Conservation (phyloP, 2,797 vertebrate genomes). For the Linurgus olivaceus region DNA sequence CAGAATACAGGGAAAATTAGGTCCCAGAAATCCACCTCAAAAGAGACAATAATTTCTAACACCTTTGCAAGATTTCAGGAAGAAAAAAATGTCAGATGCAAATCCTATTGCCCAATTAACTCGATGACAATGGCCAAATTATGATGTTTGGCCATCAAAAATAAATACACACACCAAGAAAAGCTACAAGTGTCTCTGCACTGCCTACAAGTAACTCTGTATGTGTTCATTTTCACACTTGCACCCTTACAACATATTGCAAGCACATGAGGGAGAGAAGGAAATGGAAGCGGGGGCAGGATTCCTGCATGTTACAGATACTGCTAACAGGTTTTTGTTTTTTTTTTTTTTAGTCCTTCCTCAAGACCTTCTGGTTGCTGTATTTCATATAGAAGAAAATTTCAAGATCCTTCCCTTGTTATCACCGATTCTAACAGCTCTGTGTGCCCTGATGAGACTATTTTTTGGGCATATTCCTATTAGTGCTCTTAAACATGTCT, state of each 20-base stretch:
- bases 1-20: neutral
- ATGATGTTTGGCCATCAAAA: neutral
- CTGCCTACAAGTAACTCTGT: neutral
- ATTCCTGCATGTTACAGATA: neutral
- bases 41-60: neutral
- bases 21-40: neutral
- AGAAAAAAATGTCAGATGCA: neutral
- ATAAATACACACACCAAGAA: neutral
- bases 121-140: neutral
- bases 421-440: neutral
- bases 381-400: neutral
- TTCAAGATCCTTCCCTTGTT: slow-evolving; percentile 29
- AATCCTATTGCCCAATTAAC: neutral
- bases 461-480: neutral
- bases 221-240: neutral
- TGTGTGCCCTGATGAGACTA: neutral
- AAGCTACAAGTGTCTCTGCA: neutral
- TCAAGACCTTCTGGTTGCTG: slow-evolving; percentile 3
- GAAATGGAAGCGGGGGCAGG: neutral
- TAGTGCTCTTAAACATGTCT: neutral
- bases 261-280: neutral
- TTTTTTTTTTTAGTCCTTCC: neutral
- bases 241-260: slow-evolving; percentile 7
- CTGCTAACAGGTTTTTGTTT: neutral
- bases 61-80: neutral